These are phyloP conservation scores for Eira barbara DNA, from an alignment of 2,113 vertebrate species.

Conservation along the genomic window DNA sequence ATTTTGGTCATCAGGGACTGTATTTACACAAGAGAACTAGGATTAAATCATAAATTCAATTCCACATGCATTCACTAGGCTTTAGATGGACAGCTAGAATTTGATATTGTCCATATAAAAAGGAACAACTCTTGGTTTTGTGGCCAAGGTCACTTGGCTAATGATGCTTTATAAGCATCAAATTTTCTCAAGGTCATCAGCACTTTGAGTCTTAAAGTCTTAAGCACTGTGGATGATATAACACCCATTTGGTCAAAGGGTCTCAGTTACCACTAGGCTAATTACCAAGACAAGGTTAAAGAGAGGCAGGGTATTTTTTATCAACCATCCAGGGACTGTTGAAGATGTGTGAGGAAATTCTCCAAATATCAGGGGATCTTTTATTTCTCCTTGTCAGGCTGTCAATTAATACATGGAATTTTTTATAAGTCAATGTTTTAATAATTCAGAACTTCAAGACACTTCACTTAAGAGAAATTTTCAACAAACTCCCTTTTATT, in stretches of 20 bases:
- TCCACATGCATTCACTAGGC: neutral
- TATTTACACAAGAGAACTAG: neutral
- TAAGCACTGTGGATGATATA: neutral
- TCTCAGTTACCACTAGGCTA: neutral
- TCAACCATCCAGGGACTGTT: neutral
- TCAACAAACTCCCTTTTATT: neutral
- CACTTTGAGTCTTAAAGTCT: neutral
- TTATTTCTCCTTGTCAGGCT: neutral
- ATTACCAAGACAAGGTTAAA: neutral
- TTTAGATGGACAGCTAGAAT: neutral
- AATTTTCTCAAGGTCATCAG: neutral
- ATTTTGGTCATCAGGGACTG: neutral
- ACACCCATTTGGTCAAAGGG: neutral
- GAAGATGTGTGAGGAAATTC: neutral
- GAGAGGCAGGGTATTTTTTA: neutral
- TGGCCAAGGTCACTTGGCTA: neutral
- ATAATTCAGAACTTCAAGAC: neutral
- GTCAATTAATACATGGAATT: neutral
- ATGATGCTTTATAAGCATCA: neutral
- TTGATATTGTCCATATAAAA: neutral
- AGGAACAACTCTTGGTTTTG: neutral
- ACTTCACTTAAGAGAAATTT: neutral
- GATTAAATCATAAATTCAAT: neutral
- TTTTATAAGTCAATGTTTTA: neutral
- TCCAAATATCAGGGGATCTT: neutral